phyloP scores from a whole-genome alignment of 2,888 invertebrate genomes.

The Zygaena filipendulae region DNA sequence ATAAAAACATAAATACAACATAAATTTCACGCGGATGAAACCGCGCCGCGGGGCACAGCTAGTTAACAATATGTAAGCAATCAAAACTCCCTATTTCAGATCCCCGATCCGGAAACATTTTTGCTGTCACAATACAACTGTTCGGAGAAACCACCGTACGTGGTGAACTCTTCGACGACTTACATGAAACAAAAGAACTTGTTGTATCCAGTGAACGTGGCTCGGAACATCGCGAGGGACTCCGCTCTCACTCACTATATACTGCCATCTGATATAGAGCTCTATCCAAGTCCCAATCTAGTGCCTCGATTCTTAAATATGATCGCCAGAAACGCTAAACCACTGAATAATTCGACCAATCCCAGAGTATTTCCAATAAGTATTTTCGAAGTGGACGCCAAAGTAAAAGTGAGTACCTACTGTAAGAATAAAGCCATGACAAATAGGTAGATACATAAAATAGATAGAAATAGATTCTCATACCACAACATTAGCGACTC shows the following conservation, averaged over 20 bases:
- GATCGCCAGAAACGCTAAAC: constrained; percentile 78
- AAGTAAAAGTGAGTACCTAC: constrained; percentile 43
- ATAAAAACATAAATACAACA: too few relatives aligned
- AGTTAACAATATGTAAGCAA: too few relatives aligned
- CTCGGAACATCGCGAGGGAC: constrained; percentile 88
- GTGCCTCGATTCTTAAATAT: constrained; percentile 85
- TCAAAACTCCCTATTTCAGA: too few relatives aligned
- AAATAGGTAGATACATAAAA: too few relatives aligned
- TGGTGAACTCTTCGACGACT: constrained; percentile 71
- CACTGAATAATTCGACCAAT: constrained; percentile 62
- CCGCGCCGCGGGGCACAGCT: too few relatives aligned
- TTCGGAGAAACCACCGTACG: constrained; percentile 75
- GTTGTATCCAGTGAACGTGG: constrained; percentile 91
- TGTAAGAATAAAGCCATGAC: background rate
- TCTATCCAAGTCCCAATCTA: constrained; percentile 88
- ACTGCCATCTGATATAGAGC: constrained; percentile 88
- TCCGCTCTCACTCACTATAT: constrained; percentile 84
- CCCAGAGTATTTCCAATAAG: constrained; percentile 87
- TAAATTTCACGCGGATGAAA: too few relatives aligned
- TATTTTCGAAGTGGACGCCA: constrained; percentile 85
- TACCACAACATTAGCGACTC: too few relatives aligned
- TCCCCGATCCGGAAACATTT: constrained; percentile 73
- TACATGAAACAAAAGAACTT: constrained; percentile 85
- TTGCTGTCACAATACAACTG: constrained; percentile 77
- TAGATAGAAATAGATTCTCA: too few relatives aligned